Conservation (phyloP, 2,888 invertebrate genomes). For the Argyresthia albistria region DNA sequence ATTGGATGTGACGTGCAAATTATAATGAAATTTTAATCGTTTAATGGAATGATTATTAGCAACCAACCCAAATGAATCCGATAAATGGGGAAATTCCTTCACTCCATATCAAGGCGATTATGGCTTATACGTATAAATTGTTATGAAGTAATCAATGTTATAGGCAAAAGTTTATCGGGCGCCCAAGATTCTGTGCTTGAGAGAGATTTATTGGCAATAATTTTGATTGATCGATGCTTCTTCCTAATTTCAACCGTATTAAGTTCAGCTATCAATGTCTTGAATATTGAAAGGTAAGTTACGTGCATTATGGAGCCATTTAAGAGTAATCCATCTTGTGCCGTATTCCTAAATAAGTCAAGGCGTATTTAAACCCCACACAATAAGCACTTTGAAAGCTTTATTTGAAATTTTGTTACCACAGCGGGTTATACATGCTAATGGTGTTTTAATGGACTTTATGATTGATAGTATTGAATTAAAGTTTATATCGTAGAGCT, state of each 20-base stretch:
- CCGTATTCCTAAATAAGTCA: background rate
- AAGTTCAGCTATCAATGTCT: conserved; percentile 4
- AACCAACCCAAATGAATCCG: too few relatives aligned
- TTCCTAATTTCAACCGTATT: conserved; percentile 6
- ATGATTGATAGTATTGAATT: too few relatives aligned
- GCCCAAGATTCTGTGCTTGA: conserved; percentile 10
- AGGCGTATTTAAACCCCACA: background rate
- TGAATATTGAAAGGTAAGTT: conserved; percentile 1
- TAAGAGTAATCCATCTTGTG: background rate
- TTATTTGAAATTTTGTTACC: background rate
- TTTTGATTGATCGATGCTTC: conserved; percentile 60
- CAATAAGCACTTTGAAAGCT: background rate
- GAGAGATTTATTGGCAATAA: conserved; percentile 42
- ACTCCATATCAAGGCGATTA: background rate
- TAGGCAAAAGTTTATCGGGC: conserved; percentile 14
- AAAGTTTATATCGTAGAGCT: too few relatives aligned
- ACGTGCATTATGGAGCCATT: conserved; percentile 1
- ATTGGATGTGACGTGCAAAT: background rate
- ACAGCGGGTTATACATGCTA: too few relatives aligned
- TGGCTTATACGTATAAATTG: conserved; percentile 41
- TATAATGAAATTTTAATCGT: too few relatives aligned
- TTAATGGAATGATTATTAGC: too few relatives aligned
- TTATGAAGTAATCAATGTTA: conserved; percentile 68
- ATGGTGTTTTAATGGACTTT: too few relatives aligned
- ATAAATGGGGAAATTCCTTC: too few relatives aligned